A percentile compares a stretch with the other conserved stretches of the same genome.
phyloP scores from a whole-genome alignment of 2,797 vertebrate species.

The Notolepis coatsorum region DNA sequence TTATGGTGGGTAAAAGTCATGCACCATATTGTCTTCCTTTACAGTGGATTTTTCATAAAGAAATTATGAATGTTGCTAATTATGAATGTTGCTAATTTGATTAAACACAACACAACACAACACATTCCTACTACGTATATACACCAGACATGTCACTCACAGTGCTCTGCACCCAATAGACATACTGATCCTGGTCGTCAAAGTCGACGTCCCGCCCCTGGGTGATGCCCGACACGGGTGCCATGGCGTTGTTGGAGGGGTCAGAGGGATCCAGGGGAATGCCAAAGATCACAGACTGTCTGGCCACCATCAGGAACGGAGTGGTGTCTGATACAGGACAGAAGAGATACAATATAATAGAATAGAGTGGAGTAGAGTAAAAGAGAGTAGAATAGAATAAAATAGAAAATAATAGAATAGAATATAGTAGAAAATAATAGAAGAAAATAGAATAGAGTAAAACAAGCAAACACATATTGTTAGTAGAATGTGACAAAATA shows the following conservation, averaged over 20 bases:
- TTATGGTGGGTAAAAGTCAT: no score
- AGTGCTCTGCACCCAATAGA: constrained; percentile 78
- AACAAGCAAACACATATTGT: no score
- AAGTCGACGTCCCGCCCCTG: constrained; percentile 78
- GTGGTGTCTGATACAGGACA: constrained; percentile 58
- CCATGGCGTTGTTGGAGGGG: constrained; percentile 78
- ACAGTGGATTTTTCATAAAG: no score
- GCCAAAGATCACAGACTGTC: constrained; percentile 76
- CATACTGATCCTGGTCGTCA: constrained; percentile 75
- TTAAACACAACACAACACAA: background rate
- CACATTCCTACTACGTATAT: background rate
- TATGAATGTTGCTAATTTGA: background rate
- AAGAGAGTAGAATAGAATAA: no score
- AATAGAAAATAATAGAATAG: no score
- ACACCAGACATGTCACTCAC: constrained; percentile 59
- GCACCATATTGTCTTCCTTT: no score
- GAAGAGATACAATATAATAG: constrained; percentile 13
- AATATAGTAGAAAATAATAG: no score
- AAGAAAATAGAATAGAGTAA: no score
- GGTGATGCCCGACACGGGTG: constrained; percentile 71
- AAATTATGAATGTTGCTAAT: no score
- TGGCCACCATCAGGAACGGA: constrained; percentile 80
- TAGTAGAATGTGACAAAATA: no score
- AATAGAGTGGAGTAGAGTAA: background rate
- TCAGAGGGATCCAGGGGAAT: constrained; percentile 77